Conservation (phyloP, 1,140 invertebrate species). For the Sminthurinus signatus region DNA sequence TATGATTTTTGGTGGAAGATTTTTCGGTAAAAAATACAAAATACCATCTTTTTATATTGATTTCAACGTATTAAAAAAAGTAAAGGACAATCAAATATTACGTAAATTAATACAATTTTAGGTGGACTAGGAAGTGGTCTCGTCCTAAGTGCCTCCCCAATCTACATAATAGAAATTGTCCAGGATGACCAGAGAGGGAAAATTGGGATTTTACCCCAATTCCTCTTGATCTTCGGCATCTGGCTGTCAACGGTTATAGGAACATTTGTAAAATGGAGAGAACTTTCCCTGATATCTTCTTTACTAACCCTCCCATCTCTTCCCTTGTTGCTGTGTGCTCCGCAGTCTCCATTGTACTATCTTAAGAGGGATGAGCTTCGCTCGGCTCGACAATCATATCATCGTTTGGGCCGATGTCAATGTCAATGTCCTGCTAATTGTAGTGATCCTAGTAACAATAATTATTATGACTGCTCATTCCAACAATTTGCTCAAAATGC, state of each 20-base stretch:
- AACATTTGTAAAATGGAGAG: slow-evolving; percentile 23
- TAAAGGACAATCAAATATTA: neutral
- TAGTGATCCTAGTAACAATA: no score
- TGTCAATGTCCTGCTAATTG: neutral
- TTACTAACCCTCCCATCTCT: slow-evolving; percentile 8
- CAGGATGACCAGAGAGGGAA: slow-evolving; percentile 12
- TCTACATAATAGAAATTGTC: slow-evolving; percentile 32
- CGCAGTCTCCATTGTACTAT: slow-evolving; percentile 23
- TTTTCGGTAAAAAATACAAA: slow-evolving; percentile 16
- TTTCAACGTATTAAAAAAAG: neutral
- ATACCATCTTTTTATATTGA: neutral
- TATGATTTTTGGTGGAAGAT: slow-evolving; percentile 22
- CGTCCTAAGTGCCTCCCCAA: slow-evolving; percentile 14
- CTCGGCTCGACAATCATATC: slow-evolving; percentile 1
- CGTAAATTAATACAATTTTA: slow-evolving; percentile 1
- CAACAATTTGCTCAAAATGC: no score
- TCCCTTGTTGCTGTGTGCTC: slow-evolving; percentile 11
- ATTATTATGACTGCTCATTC: no score
- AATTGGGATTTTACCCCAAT: slow-evolving; percentile 30
- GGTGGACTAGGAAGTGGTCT: slow-evolving; percentile 30
- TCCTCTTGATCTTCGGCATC: slow-evolving; percentile 34
- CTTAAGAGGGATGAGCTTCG: neutral
- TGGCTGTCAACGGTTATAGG: slow-evolving; percentile 24
- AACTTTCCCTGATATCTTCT: slow-evolving; percentile 12
- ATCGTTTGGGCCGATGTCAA: neutral